A percentile compares a stretch with the other conserved stretches of the same genome.
These are phyloP conservation scores for Bugula neritina DNA, from an alignment of 2,888 invertebrate genomes.

Conservation along the genomic window DNA sequence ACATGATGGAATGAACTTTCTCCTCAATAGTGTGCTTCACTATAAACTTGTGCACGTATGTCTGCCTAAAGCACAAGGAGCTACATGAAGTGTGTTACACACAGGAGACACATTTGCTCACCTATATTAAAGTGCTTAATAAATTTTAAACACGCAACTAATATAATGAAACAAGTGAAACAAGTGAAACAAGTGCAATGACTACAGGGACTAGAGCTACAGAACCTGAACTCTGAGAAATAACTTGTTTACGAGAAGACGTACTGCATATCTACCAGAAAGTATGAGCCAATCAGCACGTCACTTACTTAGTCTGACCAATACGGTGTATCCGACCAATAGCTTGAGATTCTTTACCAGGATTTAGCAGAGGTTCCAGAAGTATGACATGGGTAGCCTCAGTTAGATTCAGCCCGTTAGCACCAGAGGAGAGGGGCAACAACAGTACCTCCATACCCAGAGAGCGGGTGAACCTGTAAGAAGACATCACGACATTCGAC, in stretches of 20 bases:
- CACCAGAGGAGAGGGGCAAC: constrained; percentile 65
- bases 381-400: constrained; percentile 73
- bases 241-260: no score
- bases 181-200: no score
- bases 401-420: constrained; percentile 71
- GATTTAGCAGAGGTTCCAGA: constrained; percentile 69
- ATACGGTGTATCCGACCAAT: constrained; percentile 73
- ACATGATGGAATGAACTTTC: constrained; percentile 54
- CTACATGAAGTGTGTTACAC: no score
- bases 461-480: constrained; percentile 41
- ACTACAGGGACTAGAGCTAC: no score
- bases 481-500: not conserved
- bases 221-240: no score
- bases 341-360: constrained; percentile 69
- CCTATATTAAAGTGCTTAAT: no score
- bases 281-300: not conserved
- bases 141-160: no score
- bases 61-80: constrained; percentile 58
- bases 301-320: constrained; percentile 65
- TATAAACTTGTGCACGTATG: constrained; percentile 67
- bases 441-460: constrained; percentile 57
- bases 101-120: no score
- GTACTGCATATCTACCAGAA: no score
- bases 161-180: no score
- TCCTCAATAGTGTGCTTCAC: constrained; percentile 67